These are phyloP conservation scores for Eretmocerus hayati DNA, from an alignment of 2,888 invertebrate genomes.

Conservation along the genomic window DNA sequence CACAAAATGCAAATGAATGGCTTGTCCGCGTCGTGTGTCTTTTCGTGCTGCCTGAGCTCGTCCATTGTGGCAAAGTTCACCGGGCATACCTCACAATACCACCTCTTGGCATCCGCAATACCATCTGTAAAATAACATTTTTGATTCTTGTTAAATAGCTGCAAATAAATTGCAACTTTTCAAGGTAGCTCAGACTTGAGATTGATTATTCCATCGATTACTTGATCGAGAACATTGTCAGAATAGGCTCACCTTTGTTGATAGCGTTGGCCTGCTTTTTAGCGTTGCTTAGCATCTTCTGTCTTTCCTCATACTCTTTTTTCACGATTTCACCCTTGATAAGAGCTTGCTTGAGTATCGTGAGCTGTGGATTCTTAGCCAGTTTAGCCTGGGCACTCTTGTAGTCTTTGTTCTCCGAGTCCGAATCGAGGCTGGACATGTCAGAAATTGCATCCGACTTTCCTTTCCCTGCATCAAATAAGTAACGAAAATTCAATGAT, in stretches of 20 bases:
- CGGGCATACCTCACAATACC: constrained; percentile 41
- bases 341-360: constrained; percentile 43
- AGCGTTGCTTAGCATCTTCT: constrained; percentile 39
- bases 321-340: constrained; percentile 38
- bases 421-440: constrained; percentile 38
- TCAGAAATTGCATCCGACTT: constrained; percentile 30
- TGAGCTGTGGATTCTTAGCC: constrained; percentile 45
- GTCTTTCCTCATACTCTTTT: constrained; percentile 37
- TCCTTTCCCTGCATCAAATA: constrained; percentile 13
- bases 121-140: no score
- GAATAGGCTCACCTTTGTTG: constrained; percentile 30
- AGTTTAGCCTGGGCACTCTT: constrained; percentile 47
- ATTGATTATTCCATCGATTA: no score
- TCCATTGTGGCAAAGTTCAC: constrained; percentile 36
- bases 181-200: no score
- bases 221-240: no score
- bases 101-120: constrained; percentile 32
- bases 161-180: constrained; percentile 1
- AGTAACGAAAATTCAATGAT: neutral
- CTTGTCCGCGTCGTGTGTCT: constrained; percentile 37
- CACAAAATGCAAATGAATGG: constrained; percentile 52
- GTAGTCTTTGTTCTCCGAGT: constrained; percentile 40
- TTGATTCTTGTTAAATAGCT: no score
- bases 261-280: constrained; percentile 39
- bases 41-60: constrained; percentile 38